These are phyloP conservation scores for Uropsilus gracilis DNA, from an alignment of 2,113 vertebrate genomes.

Conservation along the genomic window DNA sequence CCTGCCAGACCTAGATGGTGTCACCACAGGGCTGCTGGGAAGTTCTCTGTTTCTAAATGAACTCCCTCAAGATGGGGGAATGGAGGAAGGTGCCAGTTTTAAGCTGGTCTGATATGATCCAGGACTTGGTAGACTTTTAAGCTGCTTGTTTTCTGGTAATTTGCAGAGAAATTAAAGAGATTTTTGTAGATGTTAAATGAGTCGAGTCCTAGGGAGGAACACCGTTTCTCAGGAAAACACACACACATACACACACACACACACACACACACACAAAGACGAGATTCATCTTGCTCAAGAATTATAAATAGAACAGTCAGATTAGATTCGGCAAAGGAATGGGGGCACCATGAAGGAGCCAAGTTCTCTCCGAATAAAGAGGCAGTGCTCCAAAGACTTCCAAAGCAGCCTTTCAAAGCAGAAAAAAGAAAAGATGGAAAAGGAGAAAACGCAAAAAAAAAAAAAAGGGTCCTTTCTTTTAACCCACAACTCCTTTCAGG, in stretches of 20 bases:
- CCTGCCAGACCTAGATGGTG: conserved; percentile 51
- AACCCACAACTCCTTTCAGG: conserved; percentile 35
- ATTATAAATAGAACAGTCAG: conserved; percentile 77
- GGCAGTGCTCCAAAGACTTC: conserved; percentile 58
- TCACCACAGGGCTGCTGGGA: conserved; percentile 62
- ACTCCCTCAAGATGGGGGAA: conserved; percentile 77
- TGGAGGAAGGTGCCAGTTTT: conserved; percentile 71
- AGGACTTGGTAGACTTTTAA: conserved; percentile 81
- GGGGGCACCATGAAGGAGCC: conserved; percentile 66
- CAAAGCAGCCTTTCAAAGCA: conserved; percentile 44
- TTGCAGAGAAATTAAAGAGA: conserved; percentile 84
- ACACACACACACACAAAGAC: conserved; percentile 65
- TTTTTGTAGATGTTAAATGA: conserved; percentile 83
- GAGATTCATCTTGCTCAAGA: conserved; percentile 74
- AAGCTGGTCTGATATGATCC: conserved; percentile 83
- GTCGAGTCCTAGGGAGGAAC: conserved; percentile 75
- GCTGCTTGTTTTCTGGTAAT: conserved; percentile 83
- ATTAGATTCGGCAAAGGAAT: conserved; percentile 72
- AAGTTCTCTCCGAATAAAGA: conserved; percentile 73
- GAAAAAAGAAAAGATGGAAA: neutral
- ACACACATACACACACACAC: too few relatives aligned
- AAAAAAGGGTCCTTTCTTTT: conserved; percentile 16
- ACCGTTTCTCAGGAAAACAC: conserved; percentile 67
- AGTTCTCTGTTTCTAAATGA: conserved; percentile 83
- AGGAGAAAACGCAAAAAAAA: conserved; percentile 27